A percentile compares a stretch with the other conserved stretches of the same genome.
These are phyloP conservation scores for Dasypogon diadema DNA, from an alignment of 2,888 invertebrate genomes.

Conservation along the genomic window DNA sequence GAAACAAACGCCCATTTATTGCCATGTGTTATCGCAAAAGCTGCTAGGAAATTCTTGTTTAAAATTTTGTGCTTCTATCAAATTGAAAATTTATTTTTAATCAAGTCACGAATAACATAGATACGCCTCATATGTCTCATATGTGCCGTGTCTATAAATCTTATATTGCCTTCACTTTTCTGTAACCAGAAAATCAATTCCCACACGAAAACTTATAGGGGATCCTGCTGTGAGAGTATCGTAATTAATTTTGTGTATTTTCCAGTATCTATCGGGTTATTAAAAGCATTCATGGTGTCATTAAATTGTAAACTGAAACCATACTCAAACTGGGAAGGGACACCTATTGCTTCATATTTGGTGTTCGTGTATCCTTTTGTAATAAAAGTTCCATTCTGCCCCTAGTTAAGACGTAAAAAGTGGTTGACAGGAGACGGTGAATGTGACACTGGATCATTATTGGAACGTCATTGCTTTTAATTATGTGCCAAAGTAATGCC, in stretches of 20 bases:
- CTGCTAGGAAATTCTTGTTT: too few species aligned
- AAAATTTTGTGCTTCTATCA: too few species aligned
- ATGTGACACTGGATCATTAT: conserved; percentile 15
- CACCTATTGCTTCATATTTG: background rate
- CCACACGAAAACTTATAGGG: background rate
- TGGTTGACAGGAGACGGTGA: background rate
- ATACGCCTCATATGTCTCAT: too few species aligned
- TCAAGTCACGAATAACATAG: too few species aligned
- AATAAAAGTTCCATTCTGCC: background rate
- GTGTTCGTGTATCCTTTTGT: background rate
- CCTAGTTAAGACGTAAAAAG: background rate
- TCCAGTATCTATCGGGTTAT: background rate
- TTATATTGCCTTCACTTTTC: too few species aligned
- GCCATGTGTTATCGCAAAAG: too few species aligned
- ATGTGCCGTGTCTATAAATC: too few species aligned
- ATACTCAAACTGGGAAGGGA: background rate
- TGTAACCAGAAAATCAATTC: too few species aligned
- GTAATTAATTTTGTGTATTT: conserved; percentile 2
- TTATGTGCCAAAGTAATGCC: conserved; percentile 2
- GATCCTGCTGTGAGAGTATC: background rate
- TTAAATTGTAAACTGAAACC: background rate
- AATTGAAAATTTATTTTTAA: too few species aligned
- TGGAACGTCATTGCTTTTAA: conserved; percentile 1
- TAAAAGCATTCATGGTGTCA: background rate
- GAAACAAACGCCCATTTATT: too few species aligned